A percentile compares a stretch with the other conserved stretches of the same genome.
Evolutionary conservation across 2,113 vertebrate genomes (phyloP).

Genomic region (Brachionichthys hirsutus): DNA sequence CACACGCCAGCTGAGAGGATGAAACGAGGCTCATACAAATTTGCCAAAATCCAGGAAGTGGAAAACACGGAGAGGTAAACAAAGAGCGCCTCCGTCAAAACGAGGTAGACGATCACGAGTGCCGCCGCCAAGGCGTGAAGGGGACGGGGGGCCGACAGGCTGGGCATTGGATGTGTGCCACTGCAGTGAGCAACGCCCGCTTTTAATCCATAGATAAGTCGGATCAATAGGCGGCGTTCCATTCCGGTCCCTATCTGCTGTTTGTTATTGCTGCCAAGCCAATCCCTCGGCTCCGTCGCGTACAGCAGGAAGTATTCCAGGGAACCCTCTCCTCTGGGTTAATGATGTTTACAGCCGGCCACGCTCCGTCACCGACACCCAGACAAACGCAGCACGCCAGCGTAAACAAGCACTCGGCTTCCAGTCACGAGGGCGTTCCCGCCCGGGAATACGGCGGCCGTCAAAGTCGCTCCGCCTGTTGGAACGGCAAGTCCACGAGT

Average conservation of each 20-base stretch:
- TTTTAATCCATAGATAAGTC: too few relatives aligned
- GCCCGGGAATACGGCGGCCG: not conserved
- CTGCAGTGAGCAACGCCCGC: too few relatives aligned
- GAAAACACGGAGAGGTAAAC: conserved; percentile 42
- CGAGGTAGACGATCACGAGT: conserved; percentile 14
- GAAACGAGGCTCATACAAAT: conserved; percentile 23
- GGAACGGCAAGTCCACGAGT: not conserved
- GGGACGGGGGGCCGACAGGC: not conserved
- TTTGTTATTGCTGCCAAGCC: conserved; percentile 2
- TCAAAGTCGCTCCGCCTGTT: not conserved
- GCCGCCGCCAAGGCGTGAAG: not conserved
- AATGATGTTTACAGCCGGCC: conserved; percentile 48
- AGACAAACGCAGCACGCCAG: conserved; percentile 25
- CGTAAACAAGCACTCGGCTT: conserved; percentile 20
- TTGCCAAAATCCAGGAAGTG: conserved; percentile 52
- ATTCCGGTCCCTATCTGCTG: too few relatives aligned
- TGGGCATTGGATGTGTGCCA: not conserved
- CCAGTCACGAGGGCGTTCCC: not conserved
- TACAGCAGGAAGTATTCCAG: conserved; percentile 14
- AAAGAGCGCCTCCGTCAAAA: conserved; percentile 28
- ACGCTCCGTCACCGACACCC: conserved; percentile 33
- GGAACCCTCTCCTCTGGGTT: conserved; percentile 20
- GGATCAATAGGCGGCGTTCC: too few relatives aligned
- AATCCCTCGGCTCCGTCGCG: conserved; percentile 19
- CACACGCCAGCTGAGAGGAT: conserved; percentile 54